Conservation (phyloP, 1,140 invertebrate genomes). For the Amyelois transitella region DNA sequence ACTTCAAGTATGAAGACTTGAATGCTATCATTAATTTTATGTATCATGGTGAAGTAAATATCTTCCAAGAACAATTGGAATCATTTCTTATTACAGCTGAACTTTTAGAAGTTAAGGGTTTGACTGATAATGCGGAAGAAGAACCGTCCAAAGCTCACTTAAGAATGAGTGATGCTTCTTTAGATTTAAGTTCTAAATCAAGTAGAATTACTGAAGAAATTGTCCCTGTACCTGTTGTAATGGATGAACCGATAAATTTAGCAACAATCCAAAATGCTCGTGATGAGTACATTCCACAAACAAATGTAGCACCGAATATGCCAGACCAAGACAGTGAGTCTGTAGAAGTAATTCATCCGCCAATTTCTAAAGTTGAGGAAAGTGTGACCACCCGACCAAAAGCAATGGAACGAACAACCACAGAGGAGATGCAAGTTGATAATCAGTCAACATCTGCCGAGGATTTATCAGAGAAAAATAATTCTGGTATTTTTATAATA, state of each 20-base stretch:
- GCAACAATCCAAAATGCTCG: slow-evolving; percentile 43
- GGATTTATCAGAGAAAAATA: slow-evolving; percentile 63
- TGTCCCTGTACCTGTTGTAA: slow-evolving; percentile 25
- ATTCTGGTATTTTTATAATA: slow-evolving; percentile 37
- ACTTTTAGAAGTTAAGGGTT: slow-evolving; percentile 89
- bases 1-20: slow-evolving; percentile 88
- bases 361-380: slow-evolving; percentile 30
- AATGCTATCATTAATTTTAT: slow-evolving; percentile 89
- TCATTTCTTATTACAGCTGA: slow-evolving; percentile 92
- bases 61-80: slow-evolving; percentile 89
- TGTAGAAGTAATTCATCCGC: slow-evolving; percentile 29
- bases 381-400: slow-evolving; percentile 27
- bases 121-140: slow-evolving; percentile 77
- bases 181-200: slow-evolving; percentile 61
- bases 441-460: slow-evolving; percentile 50
- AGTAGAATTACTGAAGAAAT: slow-evolving; percentile 41
- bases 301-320: slow-evolving; percentile 12
- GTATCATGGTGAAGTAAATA: slow-evolving; percentile 92
- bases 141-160: slow-evolving; percentile 53
- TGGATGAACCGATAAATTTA: slow-evolving; percentile 63
- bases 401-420: slow-evolving; percentile 14
- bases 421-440: slow-evolving; percentile 64
- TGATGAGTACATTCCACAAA: slow-evolving; percentile 55
- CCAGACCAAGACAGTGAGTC: slow-evolving; percentile 35
- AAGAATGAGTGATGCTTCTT: slow-evolving; percentile 50